phyloP scores from a whole-genome alignment of 2,113 vertebrate genomes.

The Petroica traversi region DNA sequence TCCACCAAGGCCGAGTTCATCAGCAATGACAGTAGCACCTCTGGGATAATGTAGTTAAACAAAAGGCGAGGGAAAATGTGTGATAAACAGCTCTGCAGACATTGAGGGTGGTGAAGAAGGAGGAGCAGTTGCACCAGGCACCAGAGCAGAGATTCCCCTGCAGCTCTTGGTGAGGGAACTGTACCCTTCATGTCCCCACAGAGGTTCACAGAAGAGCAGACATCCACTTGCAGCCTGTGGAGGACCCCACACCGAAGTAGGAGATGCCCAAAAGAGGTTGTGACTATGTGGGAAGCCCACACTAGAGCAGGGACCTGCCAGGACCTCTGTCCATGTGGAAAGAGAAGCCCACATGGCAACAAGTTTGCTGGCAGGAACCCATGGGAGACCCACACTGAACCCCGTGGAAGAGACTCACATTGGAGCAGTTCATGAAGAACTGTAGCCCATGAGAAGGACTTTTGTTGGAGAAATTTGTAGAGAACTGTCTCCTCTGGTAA shows the following conservation, averaged over 20 bases:
- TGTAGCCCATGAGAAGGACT: background rate
- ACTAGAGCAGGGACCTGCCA: background rate
- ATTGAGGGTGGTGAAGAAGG: background rate
- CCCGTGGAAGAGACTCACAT: background rate
- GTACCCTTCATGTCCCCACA: background rate
- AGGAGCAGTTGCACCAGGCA: background rate
- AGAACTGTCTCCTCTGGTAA: background rate
- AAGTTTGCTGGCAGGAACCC: background rate
- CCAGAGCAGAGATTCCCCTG: background rate
- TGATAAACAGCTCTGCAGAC: background rate
- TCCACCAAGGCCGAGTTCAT: background rate
- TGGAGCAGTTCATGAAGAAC: background rate
- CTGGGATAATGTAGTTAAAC: background rate
- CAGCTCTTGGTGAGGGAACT: background rate
- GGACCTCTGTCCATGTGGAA: background rate
- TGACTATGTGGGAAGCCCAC: background rate
- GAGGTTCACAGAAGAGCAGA: background rate
- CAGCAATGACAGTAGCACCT: accelerated
- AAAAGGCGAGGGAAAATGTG: background rate
- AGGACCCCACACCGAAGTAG: background rate
- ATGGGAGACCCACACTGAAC: background rate
- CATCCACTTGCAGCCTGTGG: background rate
- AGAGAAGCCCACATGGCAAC: background rate
- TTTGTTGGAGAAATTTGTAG: background rate
- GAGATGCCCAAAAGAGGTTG: background rate